Conservation (phyloP, 2,888 invertebrate genomes). For the Acanthosepion lycidas region DNA sequence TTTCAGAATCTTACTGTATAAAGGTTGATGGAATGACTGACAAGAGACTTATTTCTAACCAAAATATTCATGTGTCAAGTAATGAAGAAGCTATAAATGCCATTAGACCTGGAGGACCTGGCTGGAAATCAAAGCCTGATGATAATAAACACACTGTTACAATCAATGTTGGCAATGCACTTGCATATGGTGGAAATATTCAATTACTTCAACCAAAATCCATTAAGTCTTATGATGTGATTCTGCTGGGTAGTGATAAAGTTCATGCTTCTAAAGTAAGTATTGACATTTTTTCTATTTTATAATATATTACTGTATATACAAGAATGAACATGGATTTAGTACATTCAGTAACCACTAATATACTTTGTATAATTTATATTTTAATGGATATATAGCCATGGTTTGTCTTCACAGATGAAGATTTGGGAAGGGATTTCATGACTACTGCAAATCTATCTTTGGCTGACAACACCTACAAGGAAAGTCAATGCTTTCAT, state of each 20-base stretch:
- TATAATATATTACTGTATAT: too few relatives aligned
- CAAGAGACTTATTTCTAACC: background rate
- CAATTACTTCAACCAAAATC: background rate
- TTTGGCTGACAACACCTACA: too few relatives aligned
- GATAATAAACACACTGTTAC: background rate
- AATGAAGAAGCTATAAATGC: constrained; percentile 34
- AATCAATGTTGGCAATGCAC: constrained; percentile 36
- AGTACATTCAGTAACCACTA: too few relatives aligned
- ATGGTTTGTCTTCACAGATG: too few relatives aligned
- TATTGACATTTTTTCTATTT: background rate
- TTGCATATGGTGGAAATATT: background rate
- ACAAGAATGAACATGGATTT: too few relatives aligned
- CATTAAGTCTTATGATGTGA: background rate
- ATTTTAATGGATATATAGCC: too few relatives aligned
- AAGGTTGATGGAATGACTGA: constrained; percentile 38
- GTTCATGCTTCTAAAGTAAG: background rate
- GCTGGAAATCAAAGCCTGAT: background rate
- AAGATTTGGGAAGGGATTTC: too few relatives aligned
- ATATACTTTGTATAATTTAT: too few relatives aligned
- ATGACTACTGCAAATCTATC: too few relatives aligned
- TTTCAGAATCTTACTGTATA: background rate
- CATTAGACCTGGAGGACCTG: background rate
- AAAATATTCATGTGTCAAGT: background rate
- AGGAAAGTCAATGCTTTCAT: too few relatives aligned
- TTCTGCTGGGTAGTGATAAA: background rate